Base-by-base conservation (phyloP, 1,140 invertebrate genomes). In the Amyelois transitella region DNA sequence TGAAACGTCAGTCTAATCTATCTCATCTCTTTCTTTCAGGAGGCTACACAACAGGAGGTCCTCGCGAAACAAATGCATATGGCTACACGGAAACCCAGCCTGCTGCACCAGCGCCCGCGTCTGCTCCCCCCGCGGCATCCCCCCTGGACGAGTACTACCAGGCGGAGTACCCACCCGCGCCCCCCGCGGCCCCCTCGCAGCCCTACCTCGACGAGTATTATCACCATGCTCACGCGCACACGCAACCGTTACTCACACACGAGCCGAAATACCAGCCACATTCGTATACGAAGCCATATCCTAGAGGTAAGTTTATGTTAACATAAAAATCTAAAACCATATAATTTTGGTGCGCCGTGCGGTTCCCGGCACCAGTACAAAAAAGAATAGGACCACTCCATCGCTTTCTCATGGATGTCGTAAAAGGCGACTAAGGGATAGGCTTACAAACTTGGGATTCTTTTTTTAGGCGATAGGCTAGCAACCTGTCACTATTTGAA, bases 261-360 rank as follows among this genome's bases (percentile, higher is more conserved):
- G 93, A 94, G 72, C 89, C 90, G 59, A 94, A 94, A 69, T 94
- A 93, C 77, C 91, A 92, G 69, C 91, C 91, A 8, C 89, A 91
- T 67, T 86, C 90, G 43, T 91, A 91, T 70, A 91, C 91, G 69
- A 94, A 94, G 83, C 91, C 90, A 66, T 94, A 93, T 74, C 89
- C 91, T 32, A 89, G 92, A 90, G 90, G 92, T 93, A 66, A 88
- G 86, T 48, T 48, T 21, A 48, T 22, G 6, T 12, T 6, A 45
- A 5, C 3, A 45, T n/a, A n/a, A n/a, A n/a, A n/a, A n/a, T n/a
- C n/a, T n/a, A n/a, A n/a, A n/a, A n/a, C n/a, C n/a, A n/a, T n/a
- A n/a, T n/a, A n/a, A n/a, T n/a, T n/a, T n/a, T n/a, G n/a, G n/a
- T n/a, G n/a, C n/a, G n/a, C n/a, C n/a, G n/a, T n/a, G n/a, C n/a